These are phyloP conservation scores for Galagoides demidoff DNA, from an alignment of 2,797 vertebrate species.

Conservation along the genomic window DNA sequence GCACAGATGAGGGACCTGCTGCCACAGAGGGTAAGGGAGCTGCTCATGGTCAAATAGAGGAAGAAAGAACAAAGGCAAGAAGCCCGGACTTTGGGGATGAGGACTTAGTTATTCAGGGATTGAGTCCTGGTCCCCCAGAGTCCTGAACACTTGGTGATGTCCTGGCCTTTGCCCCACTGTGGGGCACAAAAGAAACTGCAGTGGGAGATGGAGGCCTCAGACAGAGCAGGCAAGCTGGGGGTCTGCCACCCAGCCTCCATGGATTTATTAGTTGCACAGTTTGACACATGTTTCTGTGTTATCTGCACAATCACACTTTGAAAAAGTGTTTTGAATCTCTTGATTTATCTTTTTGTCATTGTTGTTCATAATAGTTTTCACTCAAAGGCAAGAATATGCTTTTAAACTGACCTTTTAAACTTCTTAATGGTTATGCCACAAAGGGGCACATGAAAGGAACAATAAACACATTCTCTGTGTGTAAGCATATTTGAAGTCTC, in stretches of 20 bases:
- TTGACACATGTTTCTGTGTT: not conserved
- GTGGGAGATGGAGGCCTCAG: not conserved
- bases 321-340: constrained; percentile 57
- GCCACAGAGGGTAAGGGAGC: not conserved
- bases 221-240: not conserved
- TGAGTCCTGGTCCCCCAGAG: not conserved
- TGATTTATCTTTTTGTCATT: constrained; percentile 73
- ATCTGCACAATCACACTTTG: constrained; percentile 45
- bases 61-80: not conserved
- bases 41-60: not conserved
- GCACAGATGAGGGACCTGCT: not conserved
- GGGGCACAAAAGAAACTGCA: not conserved
- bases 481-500: constrained; percentile 14
- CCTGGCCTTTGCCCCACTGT: not conserved
- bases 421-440: constrained; percentile 18
- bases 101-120: not conserved
- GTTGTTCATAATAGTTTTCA: constrained; percentile 66
- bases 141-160: not conserved
- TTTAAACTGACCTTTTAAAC: constrained; percentile 79
- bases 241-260: not conserved
- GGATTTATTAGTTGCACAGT: not conserved
- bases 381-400: constrained; percentile 73
- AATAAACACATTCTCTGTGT: constrained; percentile 68
- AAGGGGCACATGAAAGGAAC: constrained; percentile 78
- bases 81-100: not conserved